phyloP scores from a whole-genome alignment of 1,140 invertebrate species.

The Drosophila elegans region DNA sequence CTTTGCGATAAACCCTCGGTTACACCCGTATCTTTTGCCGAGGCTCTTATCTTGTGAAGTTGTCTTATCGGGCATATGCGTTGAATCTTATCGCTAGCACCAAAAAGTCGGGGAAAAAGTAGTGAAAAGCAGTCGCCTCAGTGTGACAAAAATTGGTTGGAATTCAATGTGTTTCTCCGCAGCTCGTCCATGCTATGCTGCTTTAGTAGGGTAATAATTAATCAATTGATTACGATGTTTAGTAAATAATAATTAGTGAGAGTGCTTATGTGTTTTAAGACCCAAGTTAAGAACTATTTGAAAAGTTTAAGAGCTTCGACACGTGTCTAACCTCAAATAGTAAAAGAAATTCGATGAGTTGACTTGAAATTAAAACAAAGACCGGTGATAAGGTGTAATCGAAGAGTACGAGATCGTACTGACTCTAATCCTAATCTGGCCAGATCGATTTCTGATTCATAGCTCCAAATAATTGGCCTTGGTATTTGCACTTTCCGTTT shows the following conservation, averaged over 20 bases:
- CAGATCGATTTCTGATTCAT: slow-evolving; percentile 27
- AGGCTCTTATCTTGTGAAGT: slow-evolving; percentile 38
- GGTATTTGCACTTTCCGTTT: slow-evolving; percentile 26
- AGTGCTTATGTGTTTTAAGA: not conserved
- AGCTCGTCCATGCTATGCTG: slow-evolving; percentile 10
- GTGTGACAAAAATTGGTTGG: slow-evolving; percentile 37
- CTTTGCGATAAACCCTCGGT: slow-evolving; percentile 19
- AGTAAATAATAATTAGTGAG: not conserved
- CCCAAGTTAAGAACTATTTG: not conserved
- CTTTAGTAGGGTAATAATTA: slow-evolving; percentile 10
- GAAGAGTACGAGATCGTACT: not conserved
- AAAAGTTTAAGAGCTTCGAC: not conserved
- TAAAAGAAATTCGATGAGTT: not conserved
- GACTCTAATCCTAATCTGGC: not conserved
- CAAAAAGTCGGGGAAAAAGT: slow-evolving; percentile 26
- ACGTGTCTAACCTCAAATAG: slow-evolving; percentile 29
- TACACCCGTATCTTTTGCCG: slow-evolving; percentile 21
- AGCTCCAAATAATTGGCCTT: slow-evolving; percentile 15
- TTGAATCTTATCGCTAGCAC: slow-evolving; percentile 47
- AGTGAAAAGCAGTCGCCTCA: slow-evolving; percentile 28
- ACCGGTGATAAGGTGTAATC: slow-evolving; percentile 16
- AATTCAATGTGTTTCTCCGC: slow-evolving; percentile 41
- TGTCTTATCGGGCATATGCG: slow-evolving; percentile 38
- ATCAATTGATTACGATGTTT: slow-evolving; percentile 1
- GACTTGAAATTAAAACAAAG: not conserved